phyloP scores from a whole-genome alignment of 2,888 invertebrate genomes.

The Papilio protenor region DNA sequence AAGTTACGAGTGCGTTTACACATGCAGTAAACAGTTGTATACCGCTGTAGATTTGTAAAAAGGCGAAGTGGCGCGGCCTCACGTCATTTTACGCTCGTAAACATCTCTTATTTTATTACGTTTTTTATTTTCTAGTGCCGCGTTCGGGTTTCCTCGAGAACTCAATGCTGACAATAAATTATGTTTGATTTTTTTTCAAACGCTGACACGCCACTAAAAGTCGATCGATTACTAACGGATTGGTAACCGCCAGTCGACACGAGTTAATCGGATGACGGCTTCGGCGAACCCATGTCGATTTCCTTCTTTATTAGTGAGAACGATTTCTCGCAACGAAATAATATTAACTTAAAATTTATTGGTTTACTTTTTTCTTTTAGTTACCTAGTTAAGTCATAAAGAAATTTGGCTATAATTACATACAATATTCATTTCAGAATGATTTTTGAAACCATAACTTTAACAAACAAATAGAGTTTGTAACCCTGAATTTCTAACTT shows the following conservation, averaged over 20 bases:
- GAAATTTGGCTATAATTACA: neutral
- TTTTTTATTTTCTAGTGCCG: constrained; percentile 81
- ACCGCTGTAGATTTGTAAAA: constrained; percentile 68
- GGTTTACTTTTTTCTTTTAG: neutral
- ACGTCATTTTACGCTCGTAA: constrained; percentile 84
- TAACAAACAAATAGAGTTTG: neutral
- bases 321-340: constrained; percentile 65
- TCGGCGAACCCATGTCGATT: constrained; percentile 78
- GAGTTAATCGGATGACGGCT: constrained; percentile 77
- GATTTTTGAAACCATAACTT: neutral
- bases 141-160: constrained; percentile 82
- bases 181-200: constrained; percentile 77
- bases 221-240: constrained; percentile 84
- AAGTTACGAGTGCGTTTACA: constrained; percentile 71
- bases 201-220: constrained; percentile 83
- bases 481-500: neutral
- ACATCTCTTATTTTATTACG: constrained; percentile 80
- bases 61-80: constrained; percentile 70
- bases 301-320: constrained; percentile 81
- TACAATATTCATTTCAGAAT: neutral
- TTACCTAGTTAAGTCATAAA: neutral
- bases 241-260: constrained; percentile 79
- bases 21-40: constrained; percentile 54
- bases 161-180: constrained; percentile 82
- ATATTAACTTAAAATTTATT: constrained; percentile 57